Percentiles rank a stretch among this genome's conserved stretches.
These are phyloP conservation scores for Penaeus vannamei DNA, from an alignment of 1,140 invertebrate species.

Conservation along the genomic window DNA sequence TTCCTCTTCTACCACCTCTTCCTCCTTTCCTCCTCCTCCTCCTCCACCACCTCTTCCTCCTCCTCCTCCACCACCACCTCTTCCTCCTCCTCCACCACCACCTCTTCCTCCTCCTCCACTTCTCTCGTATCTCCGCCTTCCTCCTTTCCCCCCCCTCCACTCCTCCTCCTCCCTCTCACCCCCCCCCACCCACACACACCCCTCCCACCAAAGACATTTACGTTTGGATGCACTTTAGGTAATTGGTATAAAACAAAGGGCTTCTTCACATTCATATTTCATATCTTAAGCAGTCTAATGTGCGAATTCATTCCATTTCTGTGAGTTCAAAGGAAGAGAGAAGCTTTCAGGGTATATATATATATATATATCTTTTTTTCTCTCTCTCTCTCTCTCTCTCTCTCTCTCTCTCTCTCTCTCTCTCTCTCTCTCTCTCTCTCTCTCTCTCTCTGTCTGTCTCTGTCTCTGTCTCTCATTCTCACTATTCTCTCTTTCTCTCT, in stretches of 20 bases:
- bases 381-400: too few species aligned
- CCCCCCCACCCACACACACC: background rate
- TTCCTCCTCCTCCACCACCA: background rate
- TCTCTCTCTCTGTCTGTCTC: too few species aligned
- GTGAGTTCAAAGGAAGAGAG: conserved; percentile 27
- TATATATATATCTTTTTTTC: too few species aligned
- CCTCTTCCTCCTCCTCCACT: background rate
- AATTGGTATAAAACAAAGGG: conserved; percentile 59
- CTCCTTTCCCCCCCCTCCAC: background rate
- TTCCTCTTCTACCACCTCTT: background rate
- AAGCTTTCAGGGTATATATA: too few species aligned
- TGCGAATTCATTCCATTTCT: conserved; percentile 38
- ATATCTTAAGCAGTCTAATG: conserved; percentile 40
- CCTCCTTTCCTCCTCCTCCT: background rate
- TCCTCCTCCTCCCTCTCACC: background rate
- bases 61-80: background rate
- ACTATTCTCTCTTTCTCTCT: too few species aligned
- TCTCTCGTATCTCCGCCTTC: background rate
- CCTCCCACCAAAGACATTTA: conserved; percentile 27
- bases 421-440: too few species aligned
- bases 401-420: too few species aligned
- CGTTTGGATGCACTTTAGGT: conserved; percentile 61
- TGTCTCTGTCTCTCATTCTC: too few species aligned
- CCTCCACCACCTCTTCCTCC: background rate
- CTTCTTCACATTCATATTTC: conserved; percentile 52